Conservation (phyloP, 2,113 vertebrate species). For the Hippopotamus amphibius region DNA sequence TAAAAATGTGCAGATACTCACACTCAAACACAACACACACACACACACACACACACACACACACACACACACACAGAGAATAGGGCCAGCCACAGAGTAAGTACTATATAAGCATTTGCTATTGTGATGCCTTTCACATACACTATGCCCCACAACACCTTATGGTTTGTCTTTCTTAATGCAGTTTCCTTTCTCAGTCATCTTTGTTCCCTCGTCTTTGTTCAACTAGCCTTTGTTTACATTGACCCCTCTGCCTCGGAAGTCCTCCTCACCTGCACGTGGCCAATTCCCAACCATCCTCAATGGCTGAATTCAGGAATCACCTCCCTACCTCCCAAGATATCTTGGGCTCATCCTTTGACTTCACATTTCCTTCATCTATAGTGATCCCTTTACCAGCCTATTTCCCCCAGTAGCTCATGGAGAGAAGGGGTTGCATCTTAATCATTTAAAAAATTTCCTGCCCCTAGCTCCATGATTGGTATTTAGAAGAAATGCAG, state of each 20-base stretch:
- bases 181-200: background rate
- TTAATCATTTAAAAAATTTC: background rate
- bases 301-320: background rate
- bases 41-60: too few relatives aligned
- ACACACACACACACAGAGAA: background rate
- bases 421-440: background rate
- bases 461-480: background rate
- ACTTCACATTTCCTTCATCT: background rate
- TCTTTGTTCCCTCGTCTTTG: background rate
- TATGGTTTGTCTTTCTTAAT: background rate
- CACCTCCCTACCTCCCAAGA: background rate
- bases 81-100: background rate
- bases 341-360: background rate
- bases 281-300: background rate
- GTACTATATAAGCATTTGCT: background rate
- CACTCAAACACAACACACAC: too few relatives aligned
- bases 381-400: background rate
- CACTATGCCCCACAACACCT: too few relatives aligned
- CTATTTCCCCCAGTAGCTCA: background rate
- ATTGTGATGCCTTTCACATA: background rate
- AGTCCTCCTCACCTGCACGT: background rate
- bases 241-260: background rate
- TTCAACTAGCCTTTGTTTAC: background rate
- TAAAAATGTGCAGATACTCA: too few relatives aligned
- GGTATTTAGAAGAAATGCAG: constrained; percentile 32